phyloP scores from a whole-genome alignment of 1,140 invertebrate species.

The Harlomillsia oculata region DNA sequence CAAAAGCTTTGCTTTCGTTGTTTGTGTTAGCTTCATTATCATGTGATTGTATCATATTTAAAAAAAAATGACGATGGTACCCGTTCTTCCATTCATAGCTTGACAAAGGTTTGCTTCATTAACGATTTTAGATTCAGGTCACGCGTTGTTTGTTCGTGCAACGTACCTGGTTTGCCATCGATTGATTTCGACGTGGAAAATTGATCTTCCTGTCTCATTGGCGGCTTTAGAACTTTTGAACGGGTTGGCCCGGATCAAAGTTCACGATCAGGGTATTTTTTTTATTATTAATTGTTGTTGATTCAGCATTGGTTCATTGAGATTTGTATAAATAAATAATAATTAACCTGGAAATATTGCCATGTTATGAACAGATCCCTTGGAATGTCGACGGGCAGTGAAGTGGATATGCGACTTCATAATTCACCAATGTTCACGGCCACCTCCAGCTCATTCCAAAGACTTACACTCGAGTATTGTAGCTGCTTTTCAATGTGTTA shows the following conservation, averaged over 20 bases:
- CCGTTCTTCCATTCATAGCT: no score
- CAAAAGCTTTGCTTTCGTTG: no score
- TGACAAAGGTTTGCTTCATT: no score
- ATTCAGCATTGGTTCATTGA: no score
- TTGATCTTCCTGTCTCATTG: conserved; percentile 85
- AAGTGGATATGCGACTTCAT: conserved; percentile 98
- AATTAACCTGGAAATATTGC: conserved; percentile 1
- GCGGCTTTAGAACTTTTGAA: conserved; percentile 84
- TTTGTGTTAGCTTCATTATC: not conserved
- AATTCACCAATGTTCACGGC: conserved; percentile 85
- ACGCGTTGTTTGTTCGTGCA: conserved; percentile 77
- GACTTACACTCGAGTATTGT: conserved; percentile 97
- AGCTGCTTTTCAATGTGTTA: conserved; percentile 82
- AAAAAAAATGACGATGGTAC: no score
- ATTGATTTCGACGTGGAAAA: conserved; percentile 90
- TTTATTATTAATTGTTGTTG: not conserved
- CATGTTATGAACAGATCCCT: conserved; percentile 52
- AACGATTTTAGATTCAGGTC: conserved; percentile 63
- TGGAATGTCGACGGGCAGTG: conserved; percentile 84
- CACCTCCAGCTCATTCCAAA: conserved; percentile 89
- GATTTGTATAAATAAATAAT: not conserved
- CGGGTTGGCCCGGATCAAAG: conserved; percentile 73
- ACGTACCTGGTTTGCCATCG: conserved; percentile 89
- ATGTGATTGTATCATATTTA: conserved; percentile 3
- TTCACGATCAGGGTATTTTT: conserved; percentile 64